These are phyloP conservation scores for Macrophya alboannulata DNA, from an alignment of 2,888 invertebrate genomes.

Conservation along the genomic window DNA sequence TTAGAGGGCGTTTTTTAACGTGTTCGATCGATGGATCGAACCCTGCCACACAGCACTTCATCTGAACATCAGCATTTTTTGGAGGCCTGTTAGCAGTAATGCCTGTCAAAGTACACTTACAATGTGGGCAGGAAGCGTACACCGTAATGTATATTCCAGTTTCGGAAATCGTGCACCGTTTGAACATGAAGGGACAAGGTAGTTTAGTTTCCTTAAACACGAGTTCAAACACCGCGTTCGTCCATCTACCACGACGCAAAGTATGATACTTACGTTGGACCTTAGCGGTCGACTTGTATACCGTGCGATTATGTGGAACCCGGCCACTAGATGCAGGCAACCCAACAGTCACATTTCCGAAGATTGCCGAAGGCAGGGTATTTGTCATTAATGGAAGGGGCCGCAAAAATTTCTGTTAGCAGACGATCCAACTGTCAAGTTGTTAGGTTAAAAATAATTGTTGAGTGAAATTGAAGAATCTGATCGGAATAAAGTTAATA, in stretches of 20 bases:
- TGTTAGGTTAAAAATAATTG: too few relatives aligned
- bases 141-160: not conserved
- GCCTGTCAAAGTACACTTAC: conserved; percentile 6
- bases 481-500: too few relatives aligned
- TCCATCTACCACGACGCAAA: not conserved
- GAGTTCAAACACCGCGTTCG: not conserved
- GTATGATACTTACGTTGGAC: conserved; percentile 15
- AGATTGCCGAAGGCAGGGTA: too few relatives aligned
- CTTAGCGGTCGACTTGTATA: conserved; percentile 5
- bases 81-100: not conserved
- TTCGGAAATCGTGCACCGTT: not conserved
- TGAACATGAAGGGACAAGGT: conserved; percentile 20
- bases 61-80: not conserved
- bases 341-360: too few relatives aligned
- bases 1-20: not conserved
- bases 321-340: too few relatives aligned
- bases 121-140: not conserved
- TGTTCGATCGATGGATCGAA: conserved; percentile 21
- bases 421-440: too few relatives aligned
- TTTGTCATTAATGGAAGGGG: too few relatives aligned
- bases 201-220: not conserved
- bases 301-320: too few relatives aligned
- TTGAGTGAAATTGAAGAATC: too few relatives aligned
- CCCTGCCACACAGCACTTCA: not conserved
- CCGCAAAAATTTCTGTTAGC: too few relatives aligned